Base-by-base conservation (phyloP, 2,113 vertebrate genomes). In the Gallinago paraguaiae region DNA sequence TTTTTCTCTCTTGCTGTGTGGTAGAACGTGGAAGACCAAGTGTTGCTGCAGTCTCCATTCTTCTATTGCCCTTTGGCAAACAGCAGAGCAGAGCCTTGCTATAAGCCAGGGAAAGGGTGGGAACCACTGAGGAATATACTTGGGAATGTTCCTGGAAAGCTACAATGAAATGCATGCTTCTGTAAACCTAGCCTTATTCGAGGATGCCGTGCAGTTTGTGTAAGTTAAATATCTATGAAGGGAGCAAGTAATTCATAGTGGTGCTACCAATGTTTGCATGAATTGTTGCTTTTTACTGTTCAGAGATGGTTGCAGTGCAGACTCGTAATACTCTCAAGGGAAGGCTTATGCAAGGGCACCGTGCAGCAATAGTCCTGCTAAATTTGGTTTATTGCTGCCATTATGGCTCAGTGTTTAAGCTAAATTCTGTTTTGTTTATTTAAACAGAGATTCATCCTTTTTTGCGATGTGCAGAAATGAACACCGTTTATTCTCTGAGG, bases 161-260 rank as follows among this genome's bases (percentile, higher is more conserved):
- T 98, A 98, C 97, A 98, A 98, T 74, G 98, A 98, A 31, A 95
- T 98, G 14, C 95, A 97, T 93, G 97, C 97, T 45, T 92, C 98
- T 72, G 95, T 98, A 98, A 98, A 97, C 93, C 96, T 98, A 13
- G 97, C 98, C 57, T 92, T 99, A n/a, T 98, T 98, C 97, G 98
- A 99, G 92, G 97, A 98, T 51, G 98, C 98, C 65, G 97, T 98
- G 97, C 97, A 98, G 69, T 98, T 98, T 33, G 96, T 99, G 98
- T 98, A 96, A 98, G 98, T 98, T 43, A 46, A 68, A 16, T 28
- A 45, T 7, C 31, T 41, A 1, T 18, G 37, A 75, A 61, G 9
- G 39, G 18, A 85, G 22, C 27, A 17, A 17, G 5, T 17, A 67
- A 71, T 46, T 78, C 43, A 45, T 67, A n/a, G 7, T 11, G 33